These are phyloP conservation scores for Notodromas monacha DNA, from an alignment of 2,888 invertebrate species.

Conservation along the genomic window DNA sequence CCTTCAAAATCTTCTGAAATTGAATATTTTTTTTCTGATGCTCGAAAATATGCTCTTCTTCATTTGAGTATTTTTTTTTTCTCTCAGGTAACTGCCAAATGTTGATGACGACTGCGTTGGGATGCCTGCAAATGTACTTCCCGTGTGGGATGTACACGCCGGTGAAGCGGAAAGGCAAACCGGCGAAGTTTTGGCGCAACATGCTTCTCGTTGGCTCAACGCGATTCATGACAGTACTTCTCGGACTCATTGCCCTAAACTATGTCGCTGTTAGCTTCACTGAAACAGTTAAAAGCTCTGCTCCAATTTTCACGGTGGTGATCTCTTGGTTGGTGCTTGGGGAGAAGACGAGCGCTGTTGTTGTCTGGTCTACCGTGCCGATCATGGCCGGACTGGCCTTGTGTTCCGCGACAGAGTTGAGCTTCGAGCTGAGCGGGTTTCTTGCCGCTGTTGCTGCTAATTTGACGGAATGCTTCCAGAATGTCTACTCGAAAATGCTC, in stretches of 20 bases:
- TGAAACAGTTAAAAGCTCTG: constrained; percentile 45
- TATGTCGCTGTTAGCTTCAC: constrained; percentile 47
- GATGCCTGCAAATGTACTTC: constrained; percentile 36
- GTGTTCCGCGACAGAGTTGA: constrained; percentile 39
- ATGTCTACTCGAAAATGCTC: constrained; percentile 41
- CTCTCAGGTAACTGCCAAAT: constrained; percentile 34
- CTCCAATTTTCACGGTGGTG: constrained; percentile 39
- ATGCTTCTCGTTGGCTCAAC: constrained; percentile 37
- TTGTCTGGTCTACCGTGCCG: constrained; percentile 34
- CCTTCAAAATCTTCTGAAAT: too few relatives aligned
- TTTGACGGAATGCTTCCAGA: constrained; percentile 39
- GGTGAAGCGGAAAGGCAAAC: constrained; percentile 16
- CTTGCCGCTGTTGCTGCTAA: constrained; percentile 41
- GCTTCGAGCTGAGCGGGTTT: constrained; percentile 35
- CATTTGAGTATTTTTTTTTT: too few relatives aligned
- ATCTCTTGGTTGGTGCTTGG: constrained; percentile 25
- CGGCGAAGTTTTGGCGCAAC: constrained; percentile 33
- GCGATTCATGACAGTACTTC: constrained; percentile 35
- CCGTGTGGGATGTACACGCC: constrained; percentile 31
- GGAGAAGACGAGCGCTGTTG: constrained; percentile 29
- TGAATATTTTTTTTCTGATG: too few relatives aligned
- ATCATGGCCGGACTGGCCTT: constrained; percentile 41
- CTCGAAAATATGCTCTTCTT: too few relatives aligned
- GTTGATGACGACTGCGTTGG: constrained; percentile 34
- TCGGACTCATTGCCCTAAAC: constrained; percentile 36